Conservation (phyloP, 2,113 vertebrate species). For the Nothoprocta pentlandii region DNA sequence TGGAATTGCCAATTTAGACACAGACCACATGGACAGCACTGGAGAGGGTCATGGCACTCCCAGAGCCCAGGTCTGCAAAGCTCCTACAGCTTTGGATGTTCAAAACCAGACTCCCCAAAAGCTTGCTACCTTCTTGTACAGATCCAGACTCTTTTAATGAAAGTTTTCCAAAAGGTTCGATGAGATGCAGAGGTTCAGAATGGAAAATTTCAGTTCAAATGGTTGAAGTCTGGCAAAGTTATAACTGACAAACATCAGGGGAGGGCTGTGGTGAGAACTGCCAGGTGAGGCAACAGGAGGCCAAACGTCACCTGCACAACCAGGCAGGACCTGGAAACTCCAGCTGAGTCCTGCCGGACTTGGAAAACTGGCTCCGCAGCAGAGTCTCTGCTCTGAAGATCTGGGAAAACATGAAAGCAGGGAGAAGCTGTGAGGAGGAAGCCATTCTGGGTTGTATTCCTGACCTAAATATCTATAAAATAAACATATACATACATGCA, state of each 20-base stretch:
- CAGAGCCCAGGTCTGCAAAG: not conserved
- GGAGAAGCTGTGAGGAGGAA: not conserved
- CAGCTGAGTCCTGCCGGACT: not conserved
- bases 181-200: not conserved
- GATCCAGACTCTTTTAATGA: not conserved
- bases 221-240: not conserved
- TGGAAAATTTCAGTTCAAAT: slow-evolving; percentile 50
- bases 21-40: not conserved
- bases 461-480: not conserved
- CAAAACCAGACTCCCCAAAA: not conserved
- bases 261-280: slow-evolving; percentile 11
- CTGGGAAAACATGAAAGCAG: not conserved
- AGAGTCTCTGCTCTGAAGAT: not conserved
- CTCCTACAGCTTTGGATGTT: not conserved
- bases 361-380: not conserved
- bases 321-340: not conserved
- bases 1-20: not conserved
- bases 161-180: not conserved
- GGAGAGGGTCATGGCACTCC: not conserved
- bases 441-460: not conserved
- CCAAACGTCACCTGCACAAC: rapidly evolving
- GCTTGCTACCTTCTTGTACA: not conserved
- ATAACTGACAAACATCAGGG: slow-evolving; percentile 4
- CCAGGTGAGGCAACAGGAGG: slow-evolving; percentile 9
- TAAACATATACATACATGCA: not conserved